These are phyloP conservation scores for Terrapene triunguis DNA, from an alignment of 2,113 vertebrate genomes.

Conservation along the genomic window DNA sequence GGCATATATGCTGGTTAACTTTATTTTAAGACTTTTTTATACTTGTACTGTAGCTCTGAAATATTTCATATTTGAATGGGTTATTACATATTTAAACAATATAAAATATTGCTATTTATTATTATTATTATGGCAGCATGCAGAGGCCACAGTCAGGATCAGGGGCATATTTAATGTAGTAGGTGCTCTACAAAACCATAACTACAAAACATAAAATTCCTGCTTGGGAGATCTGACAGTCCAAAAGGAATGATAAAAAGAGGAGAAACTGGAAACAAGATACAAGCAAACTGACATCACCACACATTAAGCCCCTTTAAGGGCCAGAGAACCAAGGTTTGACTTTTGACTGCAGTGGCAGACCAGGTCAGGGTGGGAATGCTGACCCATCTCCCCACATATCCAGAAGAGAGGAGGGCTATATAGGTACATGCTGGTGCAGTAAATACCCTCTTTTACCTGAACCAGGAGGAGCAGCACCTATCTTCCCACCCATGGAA, in stretches of 20 bases:
- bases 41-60: background rate
- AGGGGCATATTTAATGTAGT: background rate
- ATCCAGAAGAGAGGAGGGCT: background rate
- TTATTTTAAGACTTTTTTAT: background rate
- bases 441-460: too few species aligned
- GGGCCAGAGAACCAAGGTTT: background rate
- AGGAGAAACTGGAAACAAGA: background rate
- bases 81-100: background rate
- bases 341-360: background rate
- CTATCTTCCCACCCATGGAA: background rate
- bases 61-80: background rate
- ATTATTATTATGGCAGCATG: background rate
- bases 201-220: background rate
- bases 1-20: background rate
- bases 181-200: background rate
- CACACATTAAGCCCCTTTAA: background rate
- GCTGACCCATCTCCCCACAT: background rate
- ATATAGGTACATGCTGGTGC: too few species aligned
- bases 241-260: background rate
- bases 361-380: background rate
- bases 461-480: too few species aligned
- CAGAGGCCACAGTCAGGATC: background rate
- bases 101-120: background rate
- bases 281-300: background rate
- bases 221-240: background rate